phyloP scores from a whole-genome alignment of 2,888 invertebrate genomes.

The Drosophila neoperkinsi region DNA sequence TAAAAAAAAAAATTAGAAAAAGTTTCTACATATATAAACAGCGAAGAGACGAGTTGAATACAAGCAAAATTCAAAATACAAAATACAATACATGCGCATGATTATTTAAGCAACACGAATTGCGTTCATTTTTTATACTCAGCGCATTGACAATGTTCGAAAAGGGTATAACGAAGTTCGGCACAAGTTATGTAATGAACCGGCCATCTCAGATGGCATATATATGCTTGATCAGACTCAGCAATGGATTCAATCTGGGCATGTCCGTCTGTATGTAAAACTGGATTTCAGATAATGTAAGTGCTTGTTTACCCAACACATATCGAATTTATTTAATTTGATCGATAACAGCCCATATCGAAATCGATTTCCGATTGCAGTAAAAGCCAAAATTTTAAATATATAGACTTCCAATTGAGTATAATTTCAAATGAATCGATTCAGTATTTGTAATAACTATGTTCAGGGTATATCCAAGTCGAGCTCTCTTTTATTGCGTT shows the following conservation, averaged over 20 bases:
- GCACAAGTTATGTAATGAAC: background rate
- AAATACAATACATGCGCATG: conserved; percentile 49
- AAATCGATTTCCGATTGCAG: background rate
- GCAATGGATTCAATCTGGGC: background rate
- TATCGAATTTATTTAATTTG: background rate
- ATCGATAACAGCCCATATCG: background rate
- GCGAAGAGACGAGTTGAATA: conserved; percentile 20
- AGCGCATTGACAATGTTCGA: background rate
- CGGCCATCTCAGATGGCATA: background rate
- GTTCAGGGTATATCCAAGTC: background rate
- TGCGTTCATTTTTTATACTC: conserved; percentile 48
- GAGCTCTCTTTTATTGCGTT: conserved; percentile 26
- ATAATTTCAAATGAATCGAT: background rate
- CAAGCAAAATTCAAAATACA: conserved; percentile 30
- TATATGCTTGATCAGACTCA: background rate
- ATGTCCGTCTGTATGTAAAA: background rate
- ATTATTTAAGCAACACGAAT: conserved; percentile 63
- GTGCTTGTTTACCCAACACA: background rate
- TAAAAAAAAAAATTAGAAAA: conserved; percentile 20
- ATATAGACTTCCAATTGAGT: background rate
- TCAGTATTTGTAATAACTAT: background rate
- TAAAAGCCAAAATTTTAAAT: background rate
- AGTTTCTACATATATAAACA: conserved; percentile 17
- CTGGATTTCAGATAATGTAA: background rate
- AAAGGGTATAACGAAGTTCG: background rate